Conservation (phyloP, 1,140 invertebrate species). For the Manduca sexta region DNA sequence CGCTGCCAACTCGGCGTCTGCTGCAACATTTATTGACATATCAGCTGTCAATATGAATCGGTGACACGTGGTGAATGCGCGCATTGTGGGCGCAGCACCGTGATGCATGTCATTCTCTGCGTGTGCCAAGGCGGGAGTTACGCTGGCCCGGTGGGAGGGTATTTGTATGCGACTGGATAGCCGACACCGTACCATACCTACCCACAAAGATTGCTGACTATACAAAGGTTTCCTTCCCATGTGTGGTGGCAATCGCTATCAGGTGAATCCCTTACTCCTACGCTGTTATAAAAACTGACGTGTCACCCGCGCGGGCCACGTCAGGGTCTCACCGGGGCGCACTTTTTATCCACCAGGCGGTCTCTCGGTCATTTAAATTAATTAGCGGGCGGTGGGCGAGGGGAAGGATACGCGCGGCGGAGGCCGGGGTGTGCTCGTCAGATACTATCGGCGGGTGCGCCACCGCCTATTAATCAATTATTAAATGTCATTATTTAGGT, state of each 20-base stretch:
- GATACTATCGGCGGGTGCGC: constrained; percentile 38
- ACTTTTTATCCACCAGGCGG: constrained; percentile 26
- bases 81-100: too few species aligned
- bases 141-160: background rate
- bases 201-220: too few species aligned
- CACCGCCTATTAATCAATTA: constrained; percentile 55
- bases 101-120: too few species aligned
- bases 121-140: background rate
- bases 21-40: too few species aligned
- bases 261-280: too few species aligned
- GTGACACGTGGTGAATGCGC: background rate
- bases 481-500: constrained; percentile 56
- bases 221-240: too few species aligned
- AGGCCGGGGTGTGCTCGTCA: constrained; percentile 23
- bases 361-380: constrained; percentile 47
- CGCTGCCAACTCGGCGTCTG: background rate
- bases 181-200: background rate
- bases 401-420: constrained; percentile 20
- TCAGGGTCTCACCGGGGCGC: background rate
- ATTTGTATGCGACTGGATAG: background rate
- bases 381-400: constrained; percentile 36
- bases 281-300: too few species aligned
- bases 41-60: too few species aligned
- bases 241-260: too few species aligned
- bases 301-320: too few species aligned